Base-by-base conservation (phyloP, 2,797 vertebrate genomes). In the Falco biarmicus region DNA sequence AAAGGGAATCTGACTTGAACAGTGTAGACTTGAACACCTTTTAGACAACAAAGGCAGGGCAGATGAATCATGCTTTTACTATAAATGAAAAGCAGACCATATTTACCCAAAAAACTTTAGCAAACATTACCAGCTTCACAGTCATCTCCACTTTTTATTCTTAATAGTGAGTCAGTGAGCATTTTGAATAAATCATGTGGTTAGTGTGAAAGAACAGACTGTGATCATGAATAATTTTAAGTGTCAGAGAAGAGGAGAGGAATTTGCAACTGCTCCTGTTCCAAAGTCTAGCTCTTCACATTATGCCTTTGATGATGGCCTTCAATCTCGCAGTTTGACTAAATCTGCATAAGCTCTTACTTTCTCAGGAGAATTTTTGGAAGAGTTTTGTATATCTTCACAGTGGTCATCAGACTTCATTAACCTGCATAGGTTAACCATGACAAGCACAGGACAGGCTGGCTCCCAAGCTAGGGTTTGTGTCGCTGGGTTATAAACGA, bases 381-480 rank as follows among this genome's bases (percentile, higher is more conserved):
- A 66, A 6, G 98, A 89, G 75, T 93, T 89, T 84, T 94, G 84
- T 94, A 98, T 93, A 51, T 97, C 94, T 37, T 89, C 90, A 91
- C 98, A 98, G 37, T 48, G 28, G 50, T 96, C 15, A 1, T 92
- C 83, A 0, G 48, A 95, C 51, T 85, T 89, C 43, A 39, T 90
- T 89, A 95, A 81, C 95, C 96, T 97, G 95, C 98, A 98, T 4
- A 98, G 95, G 76, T 96, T 98, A 74, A 98, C 96, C 5, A 3
- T 73, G 75, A 96, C 98, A 18, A 86, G 84, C 51, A 98, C 76
- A 10, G 98, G 98, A 73, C 98, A 98, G 68, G 87, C 48, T 16
- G 97, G 96, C 79, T 98, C 94, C 98, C 98, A 98, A 39, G 95
- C 87, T 59, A 98, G 86, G 2, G 90, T 96, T 95, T 96, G 95